Base-by-base conservation (phyloP, 1,140 invertebrate genomes). In the Drosophila eugracilis region DNA sequence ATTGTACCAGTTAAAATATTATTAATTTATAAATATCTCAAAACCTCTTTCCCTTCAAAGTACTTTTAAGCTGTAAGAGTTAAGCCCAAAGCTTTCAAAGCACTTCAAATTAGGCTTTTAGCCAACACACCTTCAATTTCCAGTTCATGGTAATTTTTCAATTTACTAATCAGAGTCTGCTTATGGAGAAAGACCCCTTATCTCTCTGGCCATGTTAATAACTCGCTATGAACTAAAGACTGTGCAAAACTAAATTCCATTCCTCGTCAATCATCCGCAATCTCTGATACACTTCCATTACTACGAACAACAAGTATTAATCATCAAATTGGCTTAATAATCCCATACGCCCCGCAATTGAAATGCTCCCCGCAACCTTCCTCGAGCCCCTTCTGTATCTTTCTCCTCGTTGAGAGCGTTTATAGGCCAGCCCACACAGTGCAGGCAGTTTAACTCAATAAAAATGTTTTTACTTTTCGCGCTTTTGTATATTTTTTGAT, bases 271-370 rank as follows among this genome's bases (percentile, higher is more conserved):
- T 41, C 26, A n/a, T 12, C 3, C 15, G 10, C 21, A 44, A 49
- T 21, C 19, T 9, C 34, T 15, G 14, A 15, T 34, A 15, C 37
- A 28, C 48, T 50, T 50, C 10, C 24, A 66, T 39, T 50, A 32
- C 37, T 26, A 21, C 22, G 22, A 67, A 24, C 22, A 28, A 60
- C 37, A 15, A 62, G 41, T 62, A 67, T 69, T 69, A 69, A 69
- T 69, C 62, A 69, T 53, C 62, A 67, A 53, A 69, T 69, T 69
- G 65, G 36, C 62, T 67, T 67, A 67, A 67, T 67, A 67, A 67
- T 34, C 28, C 34, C 39, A 9, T 32, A 53, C 60, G 63, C 63
- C 60, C 45, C 21, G 26, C 45, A 67, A 67, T 67, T 67, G 60
- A 53, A 66, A 36, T 17, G 22, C 22, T 26, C 28, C 26, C 22